A percentile compares a stretch with the other conserved stretches of the same genome.
Conservation (phyloP, 2,888 invertebrate species). For the Tipula vernalis region DNA sequence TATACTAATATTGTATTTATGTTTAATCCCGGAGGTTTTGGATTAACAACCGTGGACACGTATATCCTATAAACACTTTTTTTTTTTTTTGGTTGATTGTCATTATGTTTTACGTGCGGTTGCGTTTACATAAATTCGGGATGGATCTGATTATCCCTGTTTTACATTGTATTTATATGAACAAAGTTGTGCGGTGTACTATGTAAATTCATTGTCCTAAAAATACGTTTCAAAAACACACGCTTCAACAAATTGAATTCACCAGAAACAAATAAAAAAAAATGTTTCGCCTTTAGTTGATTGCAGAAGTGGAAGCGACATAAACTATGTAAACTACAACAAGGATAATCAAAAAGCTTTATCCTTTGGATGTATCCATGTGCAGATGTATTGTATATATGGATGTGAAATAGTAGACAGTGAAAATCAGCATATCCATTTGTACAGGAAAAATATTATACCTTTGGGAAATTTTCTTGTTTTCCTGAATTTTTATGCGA, state of each 20-base stretch:
- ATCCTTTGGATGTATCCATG: background rate
- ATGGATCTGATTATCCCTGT: background rate
- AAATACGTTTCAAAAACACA: background rate
- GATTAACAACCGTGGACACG: background rate
- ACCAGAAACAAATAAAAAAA: background rate
- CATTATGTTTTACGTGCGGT: background rate
- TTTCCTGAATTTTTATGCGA: background rate
- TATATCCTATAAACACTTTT: background rate
- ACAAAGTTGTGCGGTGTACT: background rate
- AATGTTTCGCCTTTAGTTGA: background rate
- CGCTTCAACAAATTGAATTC: background rate
- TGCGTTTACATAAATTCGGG: background rate
- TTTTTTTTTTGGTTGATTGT: too few species aligned
- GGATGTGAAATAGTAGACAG: background rate
- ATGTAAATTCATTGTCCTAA: background rate
- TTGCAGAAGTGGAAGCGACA: background rate
- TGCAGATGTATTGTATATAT: background rate
- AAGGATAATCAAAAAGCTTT: background rate
- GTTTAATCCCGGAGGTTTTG: background rate
- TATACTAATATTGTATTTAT: background rate
- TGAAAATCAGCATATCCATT: background rate
- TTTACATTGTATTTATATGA: background rate
- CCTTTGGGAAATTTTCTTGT: background rate
- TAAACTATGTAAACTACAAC: background rate
- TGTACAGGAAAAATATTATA: background rate